Evolutionary conservation across 1,140 invertebrate species (phyloP).

Genomic region (Subanguina moxae): DNA sequence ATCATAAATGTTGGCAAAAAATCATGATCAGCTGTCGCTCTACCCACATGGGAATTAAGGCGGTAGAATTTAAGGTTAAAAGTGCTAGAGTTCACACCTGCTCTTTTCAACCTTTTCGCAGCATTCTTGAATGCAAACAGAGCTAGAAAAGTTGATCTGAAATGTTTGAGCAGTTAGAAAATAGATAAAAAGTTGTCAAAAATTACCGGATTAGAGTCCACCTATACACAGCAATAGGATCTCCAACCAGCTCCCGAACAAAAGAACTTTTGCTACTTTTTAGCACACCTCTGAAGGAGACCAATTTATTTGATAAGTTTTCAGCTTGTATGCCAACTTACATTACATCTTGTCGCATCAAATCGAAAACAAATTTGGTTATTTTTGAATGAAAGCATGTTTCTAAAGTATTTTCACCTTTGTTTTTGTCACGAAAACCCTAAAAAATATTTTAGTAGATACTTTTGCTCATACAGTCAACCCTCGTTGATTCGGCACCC

Average conservation of each 20-base stretch:
- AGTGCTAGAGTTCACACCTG: slow-evolving; percentile 40
- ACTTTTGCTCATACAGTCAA: neutral
- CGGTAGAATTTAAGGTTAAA: too few relatives aligned
- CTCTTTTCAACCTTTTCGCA: slow-evolving; percentile 59
- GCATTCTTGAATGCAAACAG: slow-evolving; percentile 81
- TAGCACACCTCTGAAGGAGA: slow-evolving; percentile 65
- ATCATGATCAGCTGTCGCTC: too few relatives aligned
- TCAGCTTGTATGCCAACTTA: too few relatives aligned
- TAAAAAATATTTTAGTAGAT: slow-evolving; percentile 60
- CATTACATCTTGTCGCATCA: slow-evolving; percentile 87
- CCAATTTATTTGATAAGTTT: too few relatives aligned
- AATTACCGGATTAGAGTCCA: slow-evolving; percentile 82
- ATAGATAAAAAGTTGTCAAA: neutral
- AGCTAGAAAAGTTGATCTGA: slow-evolving; percentile 71
- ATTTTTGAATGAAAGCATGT: too few relatives aligned
- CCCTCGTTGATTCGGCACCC: too few relatives aligned
- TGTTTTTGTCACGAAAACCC: slow-evolving; percentile 92
- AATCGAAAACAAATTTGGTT: slow-evolving; percentile 64
- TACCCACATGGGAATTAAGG: too few relatives aligned
- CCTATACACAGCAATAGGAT: slow-evolving; percentile 86
- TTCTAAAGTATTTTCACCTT: slow-evolving; percentile 55
- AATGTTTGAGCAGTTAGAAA: neutral
- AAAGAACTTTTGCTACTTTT: slow-evolving; percentile 88
- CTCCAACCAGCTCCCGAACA: slow-evolving; percentile 84
- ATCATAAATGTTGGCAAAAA: too few relatives aligned